Percentiles rank a stretch among this genome's conserved stretches.
Evolutionary conservation across 2,113 vertebrate species (phyloP).

Genomic region (Saccopteryx bilineata): DNA sequence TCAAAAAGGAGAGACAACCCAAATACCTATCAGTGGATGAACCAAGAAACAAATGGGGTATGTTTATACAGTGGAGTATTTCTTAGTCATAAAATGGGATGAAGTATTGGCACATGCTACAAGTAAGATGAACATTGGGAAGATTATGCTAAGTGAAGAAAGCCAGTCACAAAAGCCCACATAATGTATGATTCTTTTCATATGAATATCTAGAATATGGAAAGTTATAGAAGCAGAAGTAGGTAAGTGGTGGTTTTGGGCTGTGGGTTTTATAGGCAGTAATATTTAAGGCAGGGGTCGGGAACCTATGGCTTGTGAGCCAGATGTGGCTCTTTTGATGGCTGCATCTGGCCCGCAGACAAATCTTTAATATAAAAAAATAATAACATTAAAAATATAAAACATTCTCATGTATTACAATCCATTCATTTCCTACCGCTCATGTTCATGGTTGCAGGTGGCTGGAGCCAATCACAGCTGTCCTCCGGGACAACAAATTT

Average conservation of each 20-base stretch:
- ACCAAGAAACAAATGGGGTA: not conserved
- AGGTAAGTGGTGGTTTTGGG: not conserved
- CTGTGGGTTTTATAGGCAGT: not conserved
- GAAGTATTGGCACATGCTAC: not conserved
- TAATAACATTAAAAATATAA: too few species aligned
- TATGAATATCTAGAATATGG: not conserved
- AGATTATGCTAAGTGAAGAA: slow-evolving; percentile 4
- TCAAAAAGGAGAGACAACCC: not conserved
- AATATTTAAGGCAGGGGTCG: not conserved
- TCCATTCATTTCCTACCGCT: too few species aligned
- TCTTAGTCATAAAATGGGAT: not conserved
- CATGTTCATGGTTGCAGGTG: too few species aligned
- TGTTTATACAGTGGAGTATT: not conserved
- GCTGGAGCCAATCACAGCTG: too few species aligned
- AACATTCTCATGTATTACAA: too few species aligned
- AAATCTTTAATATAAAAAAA: too few species aligned
- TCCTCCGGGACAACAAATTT: too few species aligned
- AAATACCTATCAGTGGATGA: not conserved
- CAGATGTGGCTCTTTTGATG: too few species aligned
- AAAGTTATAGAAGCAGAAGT: not conserved
- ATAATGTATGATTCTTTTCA: not conserved
- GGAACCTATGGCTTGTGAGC: too few species aligned
- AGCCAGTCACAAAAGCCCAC: not conserved
- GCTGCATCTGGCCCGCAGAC: too few species aligned
- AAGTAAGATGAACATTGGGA: not conserved